These are phyloP conservation scores for Volucella inflata DNA, from an alignment of 2,888 invertebrate species.

Conservation along the genomic window DNA sequence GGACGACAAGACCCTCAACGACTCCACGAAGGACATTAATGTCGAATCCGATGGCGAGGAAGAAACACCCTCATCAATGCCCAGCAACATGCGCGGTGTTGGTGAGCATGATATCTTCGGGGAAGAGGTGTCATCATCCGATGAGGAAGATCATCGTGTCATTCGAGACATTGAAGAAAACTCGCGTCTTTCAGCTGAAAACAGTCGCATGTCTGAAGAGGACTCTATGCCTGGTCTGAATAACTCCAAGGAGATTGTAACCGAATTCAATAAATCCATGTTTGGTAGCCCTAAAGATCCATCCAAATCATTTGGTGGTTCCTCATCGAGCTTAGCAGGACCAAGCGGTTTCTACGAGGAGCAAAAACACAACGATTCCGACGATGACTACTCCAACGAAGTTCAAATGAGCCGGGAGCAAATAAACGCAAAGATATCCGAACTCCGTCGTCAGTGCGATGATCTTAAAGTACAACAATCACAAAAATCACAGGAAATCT, in stretches of 20 bases:
- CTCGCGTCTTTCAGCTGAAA: slow-evolving; percentile 89
- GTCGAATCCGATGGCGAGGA: slow-evolving; percentile 82
- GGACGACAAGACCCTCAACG: slow-evolving; percentile 78
- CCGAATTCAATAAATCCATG: slow-evolving; percentile 82
- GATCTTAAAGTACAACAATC: slow-evolving; percentile 90
- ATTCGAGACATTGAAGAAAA: slow-evolving; percentile 91
- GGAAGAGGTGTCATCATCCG: slow-evolving; percentile 95
- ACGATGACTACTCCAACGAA: slow-evolving; percentile 80
- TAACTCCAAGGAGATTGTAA: slow-evolving; percentile 79
- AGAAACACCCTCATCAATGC: slow-evolving; percentile 78
- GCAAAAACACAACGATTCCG: slow-evolving; percentile 80
- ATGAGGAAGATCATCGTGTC: slow-evolving; percentile 88
- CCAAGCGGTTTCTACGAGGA: slow-evolving; percentile 81
- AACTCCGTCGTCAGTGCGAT: slow-evolving; percentile 89
- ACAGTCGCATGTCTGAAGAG: slow-evolving; percentile 88
- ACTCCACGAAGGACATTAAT: slow-evolving; percentile 80
- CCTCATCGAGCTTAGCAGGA: slow-evolving; percentile 81
- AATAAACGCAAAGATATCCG: slow-evolving; percentile 87
- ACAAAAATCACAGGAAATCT: slow-evolving; percentile 92
- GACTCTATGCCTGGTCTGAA: slow-evolving; percentile 73
- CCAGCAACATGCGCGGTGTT: slow-evolving; percentile 82
- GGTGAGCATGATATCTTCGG: slow-evolving; percentile 95
- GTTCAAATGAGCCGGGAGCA: slow-evolving; percentile 84
- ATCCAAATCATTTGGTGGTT: slow-evolving; percentile 78
- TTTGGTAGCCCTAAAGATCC: slow-evolving; percentile 80